Percentiles rank a stretch among this genome's conserved stretches.
These are phyloP conservation scores for Pterois miles DNA, from an alignment of 2,797 vertebrate species.

Conservation along the genomic window DNA sequence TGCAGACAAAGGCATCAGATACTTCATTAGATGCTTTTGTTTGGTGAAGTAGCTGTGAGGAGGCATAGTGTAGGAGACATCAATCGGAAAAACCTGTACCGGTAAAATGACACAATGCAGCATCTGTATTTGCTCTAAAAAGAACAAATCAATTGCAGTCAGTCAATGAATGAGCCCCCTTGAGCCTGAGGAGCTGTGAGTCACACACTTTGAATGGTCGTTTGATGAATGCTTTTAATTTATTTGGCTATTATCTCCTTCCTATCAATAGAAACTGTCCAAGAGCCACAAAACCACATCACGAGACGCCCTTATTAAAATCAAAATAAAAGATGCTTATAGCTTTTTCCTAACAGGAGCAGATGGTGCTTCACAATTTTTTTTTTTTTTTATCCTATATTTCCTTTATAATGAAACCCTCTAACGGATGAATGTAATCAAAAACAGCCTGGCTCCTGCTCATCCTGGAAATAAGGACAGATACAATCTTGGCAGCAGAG, in stretches of 20 bases:
- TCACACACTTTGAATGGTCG: conserved; percentile 39
- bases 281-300: background rate
- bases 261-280: conserved; percentile 19
- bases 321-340: conserved; percentile 6
- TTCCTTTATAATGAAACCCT: conserved; percentile 37
- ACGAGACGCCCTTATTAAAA: conserved; percentile 4
- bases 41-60: conserved; percentile 5
- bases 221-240: conserved; percentile 52
- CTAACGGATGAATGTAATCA: conserved; percentile 53
- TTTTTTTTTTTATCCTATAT: conserved; percentile 34
- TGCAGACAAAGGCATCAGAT: conserved; percentile 22
- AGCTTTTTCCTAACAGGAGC: conserved; percentile 17
- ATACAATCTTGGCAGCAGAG: conserved; percentile 25
- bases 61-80: background rate
- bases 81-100: conserved; percentile 40
- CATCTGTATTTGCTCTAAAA: conserved; percentile 37
- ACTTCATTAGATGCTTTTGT: conserved; percentile 46
- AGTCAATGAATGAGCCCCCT: conserved; percentile 18
- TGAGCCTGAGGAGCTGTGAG: conserved; percentile 23
- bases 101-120: conserved; percentile 25
- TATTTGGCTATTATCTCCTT: conserved; percentile 25
- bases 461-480: background rate
- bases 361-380: conserved; percentile 32
- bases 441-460: conserved; percentile 25
- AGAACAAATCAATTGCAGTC: conserved; percentile 22